These are phyloP conservation scores for Pyrrhura leucotis DNA, from an alignment of 2,797 vertebrate species.

Conservation along the genomic window DNA sequence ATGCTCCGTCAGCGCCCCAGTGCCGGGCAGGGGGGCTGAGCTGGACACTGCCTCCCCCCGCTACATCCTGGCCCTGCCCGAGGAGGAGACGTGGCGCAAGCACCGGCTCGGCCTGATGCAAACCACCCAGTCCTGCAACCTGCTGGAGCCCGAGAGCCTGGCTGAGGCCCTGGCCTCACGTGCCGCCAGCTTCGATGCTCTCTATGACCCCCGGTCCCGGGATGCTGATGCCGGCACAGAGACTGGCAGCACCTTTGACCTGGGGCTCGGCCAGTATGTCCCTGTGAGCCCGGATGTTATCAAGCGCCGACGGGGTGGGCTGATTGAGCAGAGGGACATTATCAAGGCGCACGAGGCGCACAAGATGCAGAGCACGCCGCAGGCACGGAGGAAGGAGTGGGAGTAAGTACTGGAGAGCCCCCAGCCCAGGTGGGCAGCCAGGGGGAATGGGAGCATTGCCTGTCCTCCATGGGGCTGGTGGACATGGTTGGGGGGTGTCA, in stretches of 20 bases:
- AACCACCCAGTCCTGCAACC: constrained; percentile 77
- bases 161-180: constrained; percentile 80
- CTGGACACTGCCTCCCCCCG: constrained; percentile 70
- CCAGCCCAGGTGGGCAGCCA: background rate
- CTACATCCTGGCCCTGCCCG: constrained; percentile 80
- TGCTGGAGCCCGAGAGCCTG: constrained; percentile 83
- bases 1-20: constrained; percentile 74
- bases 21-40: constrained; percentile 61
- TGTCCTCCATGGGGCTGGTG: accelerated
- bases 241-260: constrained; percentile 62
- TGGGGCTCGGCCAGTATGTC: constrained; percentile 78
- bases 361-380: constrained; percentile 98
- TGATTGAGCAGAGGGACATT: constrained; percentile 96
- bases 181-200: constrained; percentile 81
- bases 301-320: constrained; percentile 90
- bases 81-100: constrained; percentile 88
- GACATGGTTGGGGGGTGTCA: accelerated
- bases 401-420: constrained; percentile 87
- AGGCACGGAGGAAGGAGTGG: constrained; percentile 96
- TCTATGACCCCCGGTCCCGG: constrained; percentile 76
- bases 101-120: constrained; percentile 79
- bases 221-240: constrained; percentile 59
- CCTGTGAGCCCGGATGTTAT: constrained; percentile 89
- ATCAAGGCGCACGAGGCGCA: constrained; percentile 95
- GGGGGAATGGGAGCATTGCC: background rate